Base-by-base conservation (phyloP, 2,888 invertebrate species). In the Agrypnus murinus region DNA sequence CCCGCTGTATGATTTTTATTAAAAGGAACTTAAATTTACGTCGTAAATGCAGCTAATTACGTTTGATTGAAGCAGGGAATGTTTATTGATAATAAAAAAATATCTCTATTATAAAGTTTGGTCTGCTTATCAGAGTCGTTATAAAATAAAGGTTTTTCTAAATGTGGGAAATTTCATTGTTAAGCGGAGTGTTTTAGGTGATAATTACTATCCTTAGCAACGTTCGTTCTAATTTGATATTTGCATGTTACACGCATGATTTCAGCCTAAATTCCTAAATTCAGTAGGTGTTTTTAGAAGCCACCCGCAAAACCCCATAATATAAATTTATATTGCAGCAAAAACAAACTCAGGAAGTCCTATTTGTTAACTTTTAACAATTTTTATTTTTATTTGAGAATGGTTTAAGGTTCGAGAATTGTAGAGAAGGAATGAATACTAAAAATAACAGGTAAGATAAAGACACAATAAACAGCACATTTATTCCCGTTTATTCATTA, bases 131-230 rank as follows among this genome's bases (percentile, higher is more conserved):
- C 36, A 17, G 36, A 36, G 6, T 55, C 17, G 15, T 8, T 36
- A 36, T 48, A 45, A 48, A 58, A 46, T 59, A 40, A 1, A 59
- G 36, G 38, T 38, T 59, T 25, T 19, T 15, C 38, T 66, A 59
- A 66, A 48, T 68, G 74, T 75, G 75, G 74, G 75, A 75, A 75
- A 75, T 63, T 74, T 66, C 55, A 57, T 53, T 64, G 58, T 66
- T 65, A 71, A 72, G 67, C 73, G 64, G 74, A 67, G 69, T 75
- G 75, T 64, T 73, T 74, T 57, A 57, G 53, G 64, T 69, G 75
- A 75, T 75, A 75, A 69, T 73, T 62, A 63, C 57, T 58, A 55
- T 65, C 59, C 59, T 48, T 31, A 36, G 60, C 50, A 32, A 70
- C 45, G 45, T 70, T 50, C 17, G 50, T 6, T 62, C 50, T 70